Conservation (phyloP, 2,888 invertebrate species). For the Acrobasis suavella region DNA sequence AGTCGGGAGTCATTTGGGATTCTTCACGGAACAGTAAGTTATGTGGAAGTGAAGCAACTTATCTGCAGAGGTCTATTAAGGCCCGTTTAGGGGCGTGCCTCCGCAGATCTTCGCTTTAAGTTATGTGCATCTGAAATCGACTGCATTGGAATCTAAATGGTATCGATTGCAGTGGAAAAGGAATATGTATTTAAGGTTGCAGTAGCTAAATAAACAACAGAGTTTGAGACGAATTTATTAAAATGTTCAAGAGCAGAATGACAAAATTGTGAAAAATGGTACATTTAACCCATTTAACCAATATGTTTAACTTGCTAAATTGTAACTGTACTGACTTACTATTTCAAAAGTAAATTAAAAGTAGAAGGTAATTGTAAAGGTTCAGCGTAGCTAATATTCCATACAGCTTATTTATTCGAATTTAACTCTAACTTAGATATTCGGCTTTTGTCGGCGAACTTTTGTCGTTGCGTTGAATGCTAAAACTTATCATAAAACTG, state of each 20-base stretch:
- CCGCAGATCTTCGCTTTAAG: conserved; percentile 11
- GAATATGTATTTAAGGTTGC: background rate
- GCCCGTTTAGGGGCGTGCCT: conserved; percentile 22
- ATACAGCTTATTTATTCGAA: too few species aligned
- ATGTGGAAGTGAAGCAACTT: conserved; percentile 17
- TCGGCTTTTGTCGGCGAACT: too few species aligned
- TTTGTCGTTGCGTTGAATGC: too few species aligned
- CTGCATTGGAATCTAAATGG: conserved; percentile 13
- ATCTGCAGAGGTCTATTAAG: conserved; percentile 22
- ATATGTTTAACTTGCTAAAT: too few species aligned
- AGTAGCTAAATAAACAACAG: background rate
- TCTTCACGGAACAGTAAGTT: conserved; percentile 24
- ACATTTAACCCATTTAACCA: too few species aligned
- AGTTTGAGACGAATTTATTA: background rate
- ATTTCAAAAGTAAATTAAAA: too few species aligned
- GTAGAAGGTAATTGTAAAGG: too few species aligned
- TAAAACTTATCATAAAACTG: too few species aligned
- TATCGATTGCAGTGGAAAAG: conserved; percentile 3
- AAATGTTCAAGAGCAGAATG: background rate
- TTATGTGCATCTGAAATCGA: conserved; percentile 21
- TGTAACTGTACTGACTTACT: too few species aligned
- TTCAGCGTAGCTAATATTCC: too few species aligned
- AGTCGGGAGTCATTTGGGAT: conserved; percentile 20
- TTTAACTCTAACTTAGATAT: too few species aligned
- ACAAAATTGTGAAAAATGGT: too few species aligned